Percentiles rank a stretch among this genome's conserved stretches.
phyloP scores from a whole-genome alignment of 2,888 invertebrate genomes.

The Flexamia atlantica region DNA sequence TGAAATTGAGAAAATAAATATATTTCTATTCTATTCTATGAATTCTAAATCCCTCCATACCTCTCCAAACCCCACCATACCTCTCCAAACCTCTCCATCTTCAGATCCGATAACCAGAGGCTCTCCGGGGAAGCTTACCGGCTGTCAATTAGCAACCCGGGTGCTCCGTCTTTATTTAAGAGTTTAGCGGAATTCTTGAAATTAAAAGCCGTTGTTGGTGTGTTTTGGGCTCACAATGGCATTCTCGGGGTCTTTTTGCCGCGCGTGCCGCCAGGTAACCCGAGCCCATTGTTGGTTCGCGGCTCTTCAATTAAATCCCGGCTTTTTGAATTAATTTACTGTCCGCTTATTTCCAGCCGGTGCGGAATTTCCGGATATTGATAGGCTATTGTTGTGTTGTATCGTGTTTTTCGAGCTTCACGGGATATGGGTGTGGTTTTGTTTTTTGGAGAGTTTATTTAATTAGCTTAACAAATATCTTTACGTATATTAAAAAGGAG shows the following conservation, averaged over 20 bases:
- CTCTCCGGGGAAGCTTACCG: neutral
- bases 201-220: constrained; percentile 60
- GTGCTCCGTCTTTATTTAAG: constrained; percentile 63
- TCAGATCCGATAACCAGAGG: neutral
- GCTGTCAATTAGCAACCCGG: constrained; percentile 60
- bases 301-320: constrained; percentile 33
- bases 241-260: constrained; percentile 42
- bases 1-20: too few species aligned
- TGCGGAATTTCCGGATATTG: constrained; percentile 12
- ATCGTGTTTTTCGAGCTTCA: too few species aligned
- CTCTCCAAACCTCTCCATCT: neutral
- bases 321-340: constrained; percentile 41
- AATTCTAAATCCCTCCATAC: too few species aligned
- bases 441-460: too few species aligned
- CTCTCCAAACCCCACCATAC: neutral
- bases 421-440: too few species aligned
- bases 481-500: too few species aligned
- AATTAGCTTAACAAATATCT: too few species aligned
- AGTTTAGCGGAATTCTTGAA: constrained; percentile 62
- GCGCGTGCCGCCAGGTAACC: constrained; percentile 34
- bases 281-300: constrained; percentile 46
- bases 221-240: constrained; percentile 62
- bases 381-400: constrained; percentile 20
- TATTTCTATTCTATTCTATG: too few species aligned
- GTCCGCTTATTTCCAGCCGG: neutral